Evolutionary conservation across 2,888 invertebrate genomes (phyloP), one percentile per base, ranked within the genome.

Genomic region (Drosophila neotestacea): DNA sequence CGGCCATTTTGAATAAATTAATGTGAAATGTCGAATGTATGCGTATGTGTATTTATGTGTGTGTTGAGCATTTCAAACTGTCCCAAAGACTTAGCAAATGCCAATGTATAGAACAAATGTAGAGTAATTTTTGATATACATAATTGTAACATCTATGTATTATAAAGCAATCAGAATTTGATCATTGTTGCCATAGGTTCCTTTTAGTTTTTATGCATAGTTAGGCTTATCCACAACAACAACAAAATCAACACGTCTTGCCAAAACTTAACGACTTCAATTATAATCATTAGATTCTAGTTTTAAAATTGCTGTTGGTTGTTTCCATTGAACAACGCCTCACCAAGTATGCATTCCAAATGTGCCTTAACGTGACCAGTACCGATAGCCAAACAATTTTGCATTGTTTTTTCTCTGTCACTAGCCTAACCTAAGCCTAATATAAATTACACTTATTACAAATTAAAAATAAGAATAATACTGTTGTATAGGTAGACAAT

Each of bases 171-270:
- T 22, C 44, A 34, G 34, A 44, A 27, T 36, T 10, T 55, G 22
- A 27, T 56, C 39, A 27, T 63, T 74, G 48, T 73, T 79, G 67
- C 69, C 68, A 66, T 79, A 73, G 80, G 89, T 86, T 86, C 89
- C 89, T 86, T 85, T 74, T 76, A 69, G 66, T 6, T 48, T 58
- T 56, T 68, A 73, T 64, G 67, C 54, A 32, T 72, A 66, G 52
- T 61, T 70, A 41, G 64, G 48, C 60, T 67, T 65, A 80, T 39
- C 77, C 71, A 82, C 68, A 70, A 69, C 52, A 68, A 73, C 91
- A 90, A 90, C 91, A 91, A 88, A 91, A 91, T 91, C 91, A 73
- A 84, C 59, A 83, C 85, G 91, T 91, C 91, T 91, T 90, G 84
- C 90, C 91, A 91, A 87, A 85, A 85, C 77, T 83, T 79, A 89